Conservation (phyloP, 2,797 vertebrate species). For the Borostomias antarcticus region DNA sequence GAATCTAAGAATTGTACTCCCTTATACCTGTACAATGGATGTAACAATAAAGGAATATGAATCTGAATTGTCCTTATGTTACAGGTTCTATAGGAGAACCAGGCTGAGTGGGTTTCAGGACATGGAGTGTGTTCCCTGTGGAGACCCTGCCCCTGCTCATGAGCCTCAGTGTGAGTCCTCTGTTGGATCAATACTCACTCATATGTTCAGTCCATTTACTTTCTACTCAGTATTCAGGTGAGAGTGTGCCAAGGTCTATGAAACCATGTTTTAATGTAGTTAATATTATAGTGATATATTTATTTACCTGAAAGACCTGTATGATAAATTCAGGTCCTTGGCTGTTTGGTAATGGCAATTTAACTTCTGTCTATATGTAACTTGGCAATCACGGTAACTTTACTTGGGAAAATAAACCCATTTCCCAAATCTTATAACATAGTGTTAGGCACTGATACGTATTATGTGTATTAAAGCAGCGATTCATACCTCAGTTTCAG, state of each 20-base stretch:
- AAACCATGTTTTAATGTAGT: background rate
- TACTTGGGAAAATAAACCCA: background rate
- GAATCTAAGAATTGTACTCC: background rate
- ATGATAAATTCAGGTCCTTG: background rate
- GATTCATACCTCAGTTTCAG: background rate
- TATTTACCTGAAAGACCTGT: background rate
- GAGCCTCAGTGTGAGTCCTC: constrained; percentile 85
- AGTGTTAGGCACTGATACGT: background rate
- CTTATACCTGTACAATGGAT: too few relatives aligned
- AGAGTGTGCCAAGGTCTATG: background rate
- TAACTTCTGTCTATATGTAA: background rate
- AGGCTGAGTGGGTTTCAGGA: constrained; percentile 89
- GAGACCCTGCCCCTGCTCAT: constrained; percentile 84
- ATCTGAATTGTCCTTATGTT: too few relatives aligned
- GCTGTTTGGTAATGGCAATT: constrained; percentile 4
- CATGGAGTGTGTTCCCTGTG: constrained; percentile 88
- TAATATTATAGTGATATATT: background rate
- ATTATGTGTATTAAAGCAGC: background rate
- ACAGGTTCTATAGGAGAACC: constrained; percentile 87
- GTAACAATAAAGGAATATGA: too few relatives aligned
- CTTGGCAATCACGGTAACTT: constrained; percentile 7
- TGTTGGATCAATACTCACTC: constrained; percentile 22
- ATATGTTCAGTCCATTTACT: background rate
- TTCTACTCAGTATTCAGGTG: background rate
- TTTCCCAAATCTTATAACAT: constrained; percentile 2